phyloP scores from a whole-genome alignment of 2,888 invertebrate species.

The Drosophila kambysellisi region DNA sequence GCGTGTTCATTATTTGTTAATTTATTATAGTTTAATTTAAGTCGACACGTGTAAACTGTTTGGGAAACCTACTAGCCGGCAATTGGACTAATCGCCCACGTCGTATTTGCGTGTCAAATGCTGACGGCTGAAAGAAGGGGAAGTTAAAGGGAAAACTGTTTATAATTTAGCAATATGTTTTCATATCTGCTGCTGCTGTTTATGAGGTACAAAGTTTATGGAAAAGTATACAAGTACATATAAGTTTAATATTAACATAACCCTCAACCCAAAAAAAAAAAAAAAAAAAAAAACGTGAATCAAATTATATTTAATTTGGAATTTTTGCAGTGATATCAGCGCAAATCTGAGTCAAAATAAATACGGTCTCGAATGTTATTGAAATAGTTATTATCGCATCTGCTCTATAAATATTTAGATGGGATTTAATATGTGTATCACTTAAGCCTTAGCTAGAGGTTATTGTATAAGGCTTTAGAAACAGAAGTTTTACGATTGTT shows the following conservation, averaged over 20 bases:
- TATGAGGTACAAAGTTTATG: neutral
- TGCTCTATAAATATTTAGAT: conserved; percentile 41
- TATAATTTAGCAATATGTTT: conserved; percentile 2
- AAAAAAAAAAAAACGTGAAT: conserved; percentile 1
- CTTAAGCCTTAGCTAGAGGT: conserved; percentile 29
- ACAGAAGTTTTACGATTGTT: conserved; percentile 23
- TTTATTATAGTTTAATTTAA: conserved; percentile 15
- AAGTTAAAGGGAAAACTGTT: neutral
- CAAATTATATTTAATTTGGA: neutral
- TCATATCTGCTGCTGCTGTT: neutral
- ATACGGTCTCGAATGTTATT: conserved; percentile 7
- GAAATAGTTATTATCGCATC: conserved; percentile 13
- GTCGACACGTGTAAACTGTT: conserved; percentile 62
- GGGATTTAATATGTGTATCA: conserved; percentile 32
- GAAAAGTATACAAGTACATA: neutral
- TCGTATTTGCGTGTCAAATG: conserved; percentile 21
- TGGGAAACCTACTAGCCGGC: conserved; percentile 24
- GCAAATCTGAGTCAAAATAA: conserved; percentile 26
- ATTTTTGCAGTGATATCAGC: conserved; percentile 1
- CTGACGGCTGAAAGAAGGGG: conserved; percentile 2
- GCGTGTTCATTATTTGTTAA: conserved; percentile 22
- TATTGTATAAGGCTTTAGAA: conserved; percentile 13
- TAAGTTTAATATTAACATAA: neutral
- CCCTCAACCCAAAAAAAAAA: conserved; percentile 1
- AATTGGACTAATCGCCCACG: conserved; percentile 16